Percentiles rank a stretch among this genome's conserved stretches.
Evolutionary conservation across 2,888 invertebrate genomes (phyloP).

Genomic region (Venusia cambrica): DNA sequence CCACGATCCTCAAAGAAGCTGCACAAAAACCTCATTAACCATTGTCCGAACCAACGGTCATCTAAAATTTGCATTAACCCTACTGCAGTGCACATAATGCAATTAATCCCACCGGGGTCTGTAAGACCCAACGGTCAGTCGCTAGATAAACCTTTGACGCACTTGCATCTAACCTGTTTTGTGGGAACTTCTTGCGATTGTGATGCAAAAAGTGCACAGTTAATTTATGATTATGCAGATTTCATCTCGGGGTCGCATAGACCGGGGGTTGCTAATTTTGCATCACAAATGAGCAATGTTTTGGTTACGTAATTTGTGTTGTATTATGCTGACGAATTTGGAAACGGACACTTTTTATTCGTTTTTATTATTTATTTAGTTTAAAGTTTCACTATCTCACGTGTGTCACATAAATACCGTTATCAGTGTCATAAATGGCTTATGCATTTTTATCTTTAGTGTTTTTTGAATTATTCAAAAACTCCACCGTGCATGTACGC

Average conservation of each 20-base stretch:
- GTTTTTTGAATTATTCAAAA: no score
- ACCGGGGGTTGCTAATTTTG: constrained; percentile 27
- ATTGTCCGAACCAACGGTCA: constrained; percentile 50
- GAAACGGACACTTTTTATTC: no score
- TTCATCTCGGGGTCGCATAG: constrained; percentile 32
- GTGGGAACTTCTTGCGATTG: constrained; percentile 58
- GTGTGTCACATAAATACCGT: no score
- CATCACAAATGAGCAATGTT: constrained; percentile 33
- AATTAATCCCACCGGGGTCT: constrained; percentile 39
- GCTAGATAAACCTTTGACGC: constrained; percentile 41
- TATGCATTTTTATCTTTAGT: no score
- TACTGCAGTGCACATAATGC: constrained; percentile 26
- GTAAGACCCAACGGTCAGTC: constrained; percentile 48
- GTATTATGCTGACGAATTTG: constrained; percentile 9
- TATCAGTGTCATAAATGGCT: no score
- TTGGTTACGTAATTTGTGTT: constrained; percentile 23
- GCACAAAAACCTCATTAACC: constrained; percentile 26
- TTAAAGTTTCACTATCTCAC: constrained; percentile 1
- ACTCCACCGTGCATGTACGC: no score
- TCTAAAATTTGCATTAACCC: constrained; percentile 60
- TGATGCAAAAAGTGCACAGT: constrained; percentile 54
- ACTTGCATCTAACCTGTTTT: constrained; percentile 61
- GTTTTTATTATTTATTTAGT: constrained; percentile 14
- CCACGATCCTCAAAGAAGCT: constrained; percentile 18
- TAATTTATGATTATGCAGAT: constrained; percentile 70